Base-by-base conservation (phyloP, 2,797 vertebrate genomes). In the Parauchenoglanis ngamensis region DNA sequence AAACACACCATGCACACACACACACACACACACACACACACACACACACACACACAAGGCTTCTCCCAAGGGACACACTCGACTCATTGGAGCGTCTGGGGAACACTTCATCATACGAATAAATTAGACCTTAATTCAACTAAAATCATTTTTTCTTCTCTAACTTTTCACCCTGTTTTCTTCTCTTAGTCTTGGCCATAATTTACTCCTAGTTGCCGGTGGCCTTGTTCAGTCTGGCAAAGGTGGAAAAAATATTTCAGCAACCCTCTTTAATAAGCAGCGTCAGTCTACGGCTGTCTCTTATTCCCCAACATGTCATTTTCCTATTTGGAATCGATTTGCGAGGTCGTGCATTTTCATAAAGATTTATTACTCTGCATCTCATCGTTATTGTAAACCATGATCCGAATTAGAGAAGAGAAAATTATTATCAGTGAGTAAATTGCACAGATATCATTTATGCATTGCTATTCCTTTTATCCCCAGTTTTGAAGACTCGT, bases 51-150 rank as follows among this genome's bases (percentile, higher is more conserved):
- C 59, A 40, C 78, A 13, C 57, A 59, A 86, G 31, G 61, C 77
- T 92, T 88, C 92, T 95, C 93, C 93, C 93, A 87, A 93, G 94
- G 95, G 94, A 95, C 88, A 89, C 91, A 92, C 92, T 93, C 93
- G 25, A 70, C 85, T 72, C 65, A 54, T 65, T 79, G 54, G 65
- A 70, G 77, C 54, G 75, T 68, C 85, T 86, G 85, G 85, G 85
- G 85, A 95, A 94, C 95, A 94, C 94, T 95, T 94, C 94, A 95
- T 96, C 95, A 95, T 92, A 95, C 35, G 94, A 96, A 96, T 96
- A 96, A 95, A 96, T 96, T 95, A 96, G 93, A 93, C 94, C 92
- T 93, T 95, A 94, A 94, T 95, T 94, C 92, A 93, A 91, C 93
- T 93, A 93, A 95, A 96, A 95, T 83, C n/a, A 85, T 83, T 88